Conservation (phyloP, 2,888 invertebrate genomes). For the Tethea ocularis region DNA sequence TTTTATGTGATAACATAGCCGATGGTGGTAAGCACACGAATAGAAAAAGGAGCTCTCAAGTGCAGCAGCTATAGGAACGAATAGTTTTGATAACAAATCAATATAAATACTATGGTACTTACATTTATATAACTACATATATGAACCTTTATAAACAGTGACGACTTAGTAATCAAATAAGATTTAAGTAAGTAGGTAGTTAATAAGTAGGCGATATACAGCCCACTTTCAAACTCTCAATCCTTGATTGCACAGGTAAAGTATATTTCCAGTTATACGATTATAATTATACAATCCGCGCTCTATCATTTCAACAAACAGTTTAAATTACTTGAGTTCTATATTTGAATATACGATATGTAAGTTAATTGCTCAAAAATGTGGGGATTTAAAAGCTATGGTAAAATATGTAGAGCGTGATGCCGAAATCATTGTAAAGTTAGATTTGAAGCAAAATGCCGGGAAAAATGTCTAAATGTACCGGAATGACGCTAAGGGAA, state of each 20-base stretch:
- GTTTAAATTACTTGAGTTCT: background rate
- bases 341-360: background rate
- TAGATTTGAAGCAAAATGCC: background rate
- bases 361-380: background rate
- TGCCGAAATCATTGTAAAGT: too few species aligned
- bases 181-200: background rate
- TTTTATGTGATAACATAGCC: too few species aligned
- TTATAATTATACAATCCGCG: background rate
- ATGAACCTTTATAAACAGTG: too few species aligned
- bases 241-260: background rate
- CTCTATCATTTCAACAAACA: background rate
- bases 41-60: too few species aligned
- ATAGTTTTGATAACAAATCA: too few species aligned
- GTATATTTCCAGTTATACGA: background rate
- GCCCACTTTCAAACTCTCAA: background rate
- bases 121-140: too few species aligned
- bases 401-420: too few species aligned
- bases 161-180: too few species aligned
- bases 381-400: background rate
- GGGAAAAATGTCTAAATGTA: background rate
- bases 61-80: too few species aligned
- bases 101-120: too few species aligned
- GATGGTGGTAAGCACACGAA: too few species aligned
- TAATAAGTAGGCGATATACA: background rate
- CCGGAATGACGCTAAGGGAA: too few species aligned